phyloP scores from a whole-genome alignment of 1,140 invertebrate species.

The Drosophila willistoni region DNA sequence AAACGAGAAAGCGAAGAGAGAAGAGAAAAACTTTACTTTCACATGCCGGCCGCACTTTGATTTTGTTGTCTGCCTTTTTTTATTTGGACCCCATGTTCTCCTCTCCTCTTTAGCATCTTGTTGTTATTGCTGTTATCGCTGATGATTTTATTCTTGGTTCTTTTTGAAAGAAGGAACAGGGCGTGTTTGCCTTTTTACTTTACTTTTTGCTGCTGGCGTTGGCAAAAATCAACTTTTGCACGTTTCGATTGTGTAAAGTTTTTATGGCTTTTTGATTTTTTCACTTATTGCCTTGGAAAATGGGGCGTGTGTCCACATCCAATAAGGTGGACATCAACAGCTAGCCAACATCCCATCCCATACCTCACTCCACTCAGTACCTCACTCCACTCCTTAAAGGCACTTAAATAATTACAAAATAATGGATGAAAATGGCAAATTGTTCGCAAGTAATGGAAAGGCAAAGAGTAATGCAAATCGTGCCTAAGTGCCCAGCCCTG shows the following conservation, averaged over 20 bases:
- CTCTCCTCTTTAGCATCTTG: background rate
- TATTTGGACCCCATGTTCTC: conserved; percentile 12
- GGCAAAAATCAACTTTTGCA: conserved; percentile 80
- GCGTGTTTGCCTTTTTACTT: conserved; percentile 39
- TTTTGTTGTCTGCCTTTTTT: conserved; percentile 69
- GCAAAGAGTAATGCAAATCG: conserved; percentile 68
- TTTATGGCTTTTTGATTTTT: conserved; percentile 83
- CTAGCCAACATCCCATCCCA: background rate
- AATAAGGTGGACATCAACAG: conserved; percentile 35
- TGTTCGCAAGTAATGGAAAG: conserved; percentile 9
- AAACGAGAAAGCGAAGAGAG: conserved; percentile 24
- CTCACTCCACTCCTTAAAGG: conserved; percentile 40
- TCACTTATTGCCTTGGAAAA: conserved; percentile 68
- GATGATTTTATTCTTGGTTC: conserved; percentile 2
- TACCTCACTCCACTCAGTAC: background rate
- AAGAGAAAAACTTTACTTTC: conserved; percentile 62
- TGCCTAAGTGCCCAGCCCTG: conserved; percentile 62
- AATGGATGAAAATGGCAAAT: conserved; percentile 65
- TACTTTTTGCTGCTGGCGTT: conserved; percentile 60
- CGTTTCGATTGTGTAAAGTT: conserved; percentile 82
- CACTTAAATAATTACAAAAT: conserved; percentile 81
- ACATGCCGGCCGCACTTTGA: conserved; percentile 72
- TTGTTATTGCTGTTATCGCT: conserved; percentile 21
- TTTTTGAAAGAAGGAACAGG: background rate
- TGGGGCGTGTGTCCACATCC: conserved; percentile 29